These are phyloP conservation scores for Oryzias melastigma DNA, from an alignment of 2,113 vertebrate genomes.

Conservation along the genomic window DNA sequence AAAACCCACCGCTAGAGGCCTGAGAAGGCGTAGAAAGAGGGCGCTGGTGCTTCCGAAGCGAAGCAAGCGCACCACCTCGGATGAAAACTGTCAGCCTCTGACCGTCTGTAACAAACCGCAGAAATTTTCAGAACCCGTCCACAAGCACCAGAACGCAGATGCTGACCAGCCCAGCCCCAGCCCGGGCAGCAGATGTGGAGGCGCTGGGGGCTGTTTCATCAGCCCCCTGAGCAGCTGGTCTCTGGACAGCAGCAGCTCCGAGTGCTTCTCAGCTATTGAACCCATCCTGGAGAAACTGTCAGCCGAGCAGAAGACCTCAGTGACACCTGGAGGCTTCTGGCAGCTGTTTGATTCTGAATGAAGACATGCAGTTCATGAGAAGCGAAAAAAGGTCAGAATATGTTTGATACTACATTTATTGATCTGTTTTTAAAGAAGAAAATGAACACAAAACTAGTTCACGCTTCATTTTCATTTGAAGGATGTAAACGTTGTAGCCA, in stretches of 20 bases:
- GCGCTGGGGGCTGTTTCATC: constrained; percentile 28
- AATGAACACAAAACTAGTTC: not conserved
- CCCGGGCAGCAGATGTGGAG: constrained; percentile 11
- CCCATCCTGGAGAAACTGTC: constrained; percentile 34
- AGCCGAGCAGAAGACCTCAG: constrained; percentile 15
- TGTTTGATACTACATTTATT: constrained; percentile 7
- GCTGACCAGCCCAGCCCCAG: not conserved
- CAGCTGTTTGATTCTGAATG: constrained; percentile 69
- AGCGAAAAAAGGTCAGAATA: constrained; percentile 1
- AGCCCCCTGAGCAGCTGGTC: constrained; percentile 64
- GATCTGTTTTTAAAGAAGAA: not conserved
- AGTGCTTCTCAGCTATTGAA: constrained; percentile 23
- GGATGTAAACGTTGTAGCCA: no score
- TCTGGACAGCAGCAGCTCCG: constrained; percentile 60
- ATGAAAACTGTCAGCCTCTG: constrained; percentile 47
- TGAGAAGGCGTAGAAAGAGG: constrained; percentile 50
- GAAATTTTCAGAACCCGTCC: constrained; percentile 8
- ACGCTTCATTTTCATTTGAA: not conserved
- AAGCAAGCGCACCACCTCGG: not conserved
- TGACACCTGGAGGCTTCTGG: constrained; percentile 53
- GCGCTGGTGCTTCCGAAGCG: constrained; percentile 49
- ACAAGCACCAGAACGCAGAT: constrained; percentile 3
- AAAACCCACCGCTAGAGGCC: constrained; percentile 22
- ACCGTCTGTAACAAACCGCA: constrained; percentile 11
- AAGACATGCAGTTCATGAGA: not conserved